These are phyloP conservation scores for Blastobasis lacticolella DNA, from an alignment of 2,888 invertebrate species.

Conservation along the genomic window DNA sequence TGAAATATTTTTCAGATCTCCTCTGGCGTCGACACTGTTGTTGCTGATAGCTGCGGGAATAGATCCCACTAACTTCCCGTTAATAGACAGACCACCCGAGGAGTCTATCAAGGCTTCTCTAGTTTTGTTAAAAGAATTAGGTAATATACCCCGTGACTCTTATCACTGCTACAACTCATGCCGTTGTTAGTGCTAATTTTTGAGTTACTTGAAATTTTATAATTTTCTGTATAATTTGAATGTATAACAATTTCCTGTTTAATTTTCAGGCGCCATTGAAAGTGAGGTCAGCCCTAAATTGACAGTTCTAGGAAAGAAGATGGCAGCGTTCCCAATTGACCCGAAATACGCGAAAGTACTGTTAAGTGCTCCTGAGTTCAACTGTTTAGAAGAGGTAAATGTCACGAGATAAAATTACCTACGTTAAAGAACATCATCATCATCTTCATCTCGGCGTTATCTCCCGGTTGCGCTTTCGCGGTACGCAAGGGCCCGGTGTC, in stretches of 20 bases:
- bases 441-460: no score
- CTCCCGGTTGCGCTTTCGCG: no score
- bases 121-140: constrained; percentile 77
- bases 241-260: neutral
- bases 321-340: constrained; percentile 94
- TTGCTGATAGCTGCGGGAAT: constrained; percentile 90
- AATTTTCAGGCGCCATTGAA: constrained; percentile 77
- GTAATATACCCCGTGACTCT: constrained; percentile 26
- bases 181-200: neutral
- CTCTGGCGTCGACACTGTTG: constrained; percentile 81
- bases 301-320: constrained; percentile 85
- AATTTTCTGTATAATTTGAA: neutral
- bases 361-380: constrained; percentile 82
- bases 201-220: neutral
- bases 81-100: constrained; percentile 89
- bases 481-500: no score
- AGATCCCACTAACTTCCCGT: constrained; percentile 87
- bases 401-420: no score
- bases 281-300: constrained; percentile 74
- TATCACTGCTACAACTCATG: neutral
- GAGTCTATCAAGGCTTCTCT: constrained; percentile 80
- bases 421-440: no score
- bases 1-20: constrained; percentile 37
- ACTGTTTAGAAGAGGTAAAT: constrained; percentile 82
- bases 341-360: constrained; percentile 90